Percentiles rank a stretch among this genome's conserved stretches.
Evolutionary conservation across 2,797 vertebrate genomes (phyloP).

Genomic region (Aplochiton taeniatus): DNA sequence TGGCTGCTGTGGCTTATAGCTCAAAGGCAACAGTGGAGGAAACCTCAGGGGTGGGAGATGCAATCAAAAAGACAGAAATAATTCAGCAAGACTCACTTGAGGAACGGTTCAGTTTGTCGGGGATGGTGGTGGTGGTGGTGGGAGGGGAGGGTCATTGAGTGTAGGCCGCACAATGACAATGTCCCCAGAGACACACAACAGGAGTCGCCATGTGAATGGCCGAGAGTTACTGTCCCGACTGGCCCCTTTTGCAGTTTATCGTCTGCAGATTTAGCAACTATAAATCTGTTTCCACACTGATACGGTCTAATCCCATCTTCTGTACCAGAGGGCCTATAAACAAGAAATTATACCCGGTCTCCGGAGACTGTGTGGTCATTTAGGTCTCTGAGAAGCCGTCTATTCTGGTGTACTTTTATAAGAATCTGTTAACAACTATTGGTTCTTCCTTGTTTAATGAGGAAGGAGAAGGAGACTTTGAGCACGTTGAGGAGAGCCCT

Average conservation of each 20-base stretch:
- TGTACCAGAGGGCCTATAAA: conserved; percentile 59
- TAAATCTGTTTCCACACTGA: conserved; percentile 68
- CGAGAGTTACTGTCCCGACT: conserved; percentile 64
- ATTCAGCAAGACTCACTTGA: conserved; percentile 74
- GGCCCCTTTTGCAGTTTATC: conserved; percentile 66
- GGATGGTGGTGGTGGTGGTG: too few relatives aligned
- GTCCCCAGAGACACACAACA: conserved; percentile 52
- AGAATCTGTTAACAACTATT: too few relatives aligned
- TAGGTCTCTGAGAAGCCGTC: conserved; percentile 50
- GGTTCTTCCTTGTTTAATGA: conserved; percentile 26
- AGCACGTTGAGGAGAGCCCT: conserved; percentile 13
- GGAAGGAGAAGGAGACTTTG: conserved; percentile 24
- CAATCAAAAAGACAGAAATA: conserved; percentile 75
- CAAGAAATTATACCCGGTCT: conserved; percentile 61
- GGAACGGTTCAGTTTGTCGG: conserved; percentile 77
- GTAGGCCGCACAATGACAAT: conserved; percentile 67
- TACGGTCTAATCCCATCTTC: conserved; percentile 20
- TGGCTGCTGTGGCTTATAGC: conserved; percentile 72
- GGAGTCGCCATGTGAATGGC: conserved; percentile 69
- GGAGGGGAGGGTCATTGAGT: conserved; percentile 66
- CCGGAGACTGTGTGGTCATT: conserved; percentile 57
- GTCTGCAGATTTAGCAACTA: conserved; percentile 69
- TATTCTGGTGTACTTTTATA: conserved; percentile 57
- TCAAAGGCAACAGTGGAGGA: conserved; percentile 72
- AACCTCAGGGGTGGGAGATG: conserved; percentile 71